These are phyloP conservation scores for Drosophila insularis DNA, from an alignment of 1,140 invertebrate genomes.

Conservation along the genomic window DNA sequence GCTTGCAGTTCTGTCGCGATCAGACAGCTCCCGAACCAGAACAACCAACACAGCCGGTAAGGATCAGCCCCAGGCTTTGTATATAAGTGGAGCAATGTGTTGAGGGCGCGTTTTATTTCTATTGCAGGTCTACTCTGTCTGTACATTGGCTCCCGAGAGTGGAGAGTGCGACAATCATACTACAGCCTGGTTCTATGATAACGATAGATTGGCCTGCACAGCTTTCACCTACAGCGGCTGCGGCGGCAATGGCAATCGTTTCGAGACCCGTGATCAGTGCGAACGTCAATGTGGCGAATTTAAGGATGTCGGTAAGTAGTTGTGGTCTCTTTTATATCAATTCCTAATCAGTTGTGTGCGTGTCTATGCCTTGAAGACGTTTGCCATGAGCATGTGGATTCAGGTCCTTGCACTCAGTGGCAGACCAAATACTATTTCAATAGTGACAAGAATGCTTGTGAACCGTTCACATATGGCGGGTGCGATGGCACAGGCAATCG, in stretches of 20 bases:
- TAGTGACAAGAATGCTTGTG: constrained; percentile 83
- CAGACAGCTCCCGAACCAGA: constrained; percentile 40
- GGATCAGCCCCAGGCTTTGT: neutral
- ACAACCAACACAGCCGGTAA: constrained; percentile 48
- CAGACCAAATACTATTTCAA: constrained; percentile 89
- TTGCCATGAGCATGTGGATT: constrained; percentile 85
- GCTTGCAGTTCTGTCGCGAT: constrained; percentile 88
- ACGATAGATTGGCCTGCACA: constrained; percentile 84
- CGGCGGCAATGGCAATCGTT: constrained; percentile 92
- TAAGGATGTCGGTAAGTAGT: constrained; percentile 86
- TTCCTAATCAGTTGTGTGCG: constrained; percentile 52
- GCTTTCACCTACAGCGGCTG: constrained; percentile 92
- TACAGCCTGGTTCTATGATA: constrained; percentile 90
- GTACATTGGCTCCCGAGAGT: constrained; percentile 85
- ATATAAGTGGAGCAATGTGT: no score
- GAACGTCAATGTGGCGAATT: constrained; percentile 90
- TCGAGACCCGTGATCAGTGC: constrained; percentile 91
- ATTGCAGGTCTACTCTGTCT: constrained; percentile 80
- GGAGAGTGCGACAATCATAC: constrained; percentile 88
- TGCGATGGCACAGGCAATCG: constrained; percentile 94
- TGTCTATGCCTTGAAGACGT: constrained; percentile 83
- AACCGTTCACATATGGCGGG: constrained; percentile 91
- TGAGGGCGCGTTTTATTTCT: no score
- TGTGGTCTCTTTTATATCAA: neutral
- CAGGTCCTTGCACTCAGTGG: constrained; percentile 87